Evolutionary conservation across 1,140 invertebrate genomes (phyloP).

Genomic region (Camponotus vicinus): DNA sequence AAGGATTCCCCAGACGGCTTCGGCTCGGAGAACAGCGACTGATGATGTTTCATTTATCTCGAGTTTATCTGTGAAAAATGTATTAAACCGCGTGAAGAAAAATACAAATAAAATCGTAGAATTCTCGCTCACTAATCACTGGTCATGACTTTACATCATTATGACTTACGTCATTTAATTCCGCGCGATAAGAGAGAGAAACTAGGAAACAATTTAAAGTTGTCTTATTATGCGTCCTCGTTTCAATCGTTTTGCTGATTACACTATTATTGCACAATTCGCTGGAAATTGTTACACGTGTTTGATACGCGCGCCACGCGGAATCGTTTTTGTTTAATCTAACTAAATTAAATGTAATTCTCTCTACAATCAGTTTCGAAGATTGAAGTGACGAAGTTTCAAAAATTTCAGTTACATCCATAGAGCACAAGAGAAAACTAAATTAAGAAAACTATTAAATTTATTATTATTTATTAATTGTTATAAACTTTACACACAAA

Average conservation of each 20-base stretch:
- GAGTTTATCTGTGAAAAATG: conserved; percentile 79
- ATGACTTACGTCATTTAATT: neutral
- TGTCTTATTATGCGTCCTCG: conserved; percentile 33
- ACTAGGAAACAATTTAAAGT: conserved; percentile 74
- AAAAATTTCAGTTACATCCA: neutral
- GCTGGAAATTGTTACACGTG: conserved; percentile 6
- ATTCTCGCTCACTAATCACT: conserved; percentile 13
- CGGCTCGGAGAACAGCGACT: conserved; percentile 80
- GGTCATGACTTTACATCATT: conserved; percentile 7
- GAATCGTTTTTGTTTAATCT: conserved; percentile 23
- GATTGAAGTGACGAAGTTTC: neutral
- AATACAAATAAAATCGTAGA: conserved; percentile 23
- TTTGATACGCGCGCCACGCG: neutral
- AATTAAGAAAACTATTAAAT: neutral
- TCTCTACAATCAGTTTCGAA: neutral
- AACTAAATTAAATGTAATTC: conserved; percentile 48
- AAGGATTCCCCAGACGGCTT: conserved; percentile 92
- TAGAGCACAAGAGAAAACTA: neutral
- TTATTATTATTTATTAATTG: neutral
- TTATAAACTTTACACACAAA: neutral
- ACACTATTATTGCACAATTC: conserved; percentile 17
- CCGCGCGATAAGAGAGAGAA: conserved; percentile 73
- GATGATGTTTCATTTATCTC: conserved; percentile 73
- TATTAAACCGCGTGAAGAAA: conserved; percentile 12
- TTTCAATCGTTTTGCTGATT: conserved; percentile 38